Evolutionary conservation across 23 tunicate species (phyloP), one percentile per base, ranked within the genome.

Genomic region (Clavelina lepadiformis): DNA sequence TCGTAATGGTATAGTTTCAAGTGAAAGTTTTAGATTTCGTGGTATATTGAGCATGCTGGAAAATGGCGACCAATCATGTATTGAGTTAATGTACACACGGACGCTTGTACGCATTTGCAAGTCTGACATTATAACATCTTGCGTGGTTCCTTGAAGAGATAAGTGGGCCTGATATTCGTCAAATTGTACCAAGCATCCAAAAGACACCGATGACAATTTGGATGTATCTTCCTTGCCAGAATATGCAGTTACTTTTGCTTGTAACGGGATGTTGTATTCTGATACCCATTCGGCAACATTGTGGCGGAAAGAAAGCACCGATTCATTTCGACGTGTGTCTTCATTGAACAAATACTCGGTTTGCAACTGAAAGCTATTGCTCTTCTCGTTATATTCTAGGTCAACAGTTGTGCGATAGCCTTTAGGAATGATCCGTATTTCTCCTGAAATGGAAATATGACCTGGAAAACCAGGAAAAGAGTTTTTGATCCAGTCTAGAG

Each of bases 261-360:
- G 65, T 19, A 35, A 28, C 5, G 65, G 65, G 31, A 58, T 26
- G 28, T 30, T 8, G 58, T 52, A 52, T 28, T 52, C 58, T 5
- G 22, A 6, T 5, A 26, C 35, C 65, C 36, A 27, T 18, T 26
- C 6, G 28, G 6, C 35, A 27, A 23, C 35, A 27, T 58, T 36
- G 19, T 58, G 65, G 35, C 31, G 28, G 18, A 6, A 28, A 23
- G 4, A 20, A 22, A 58, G 8, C 28, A 58, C 65, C 36, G 31
- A 27, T 27, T 58, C 65, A 23, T 58, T 30, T 4, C 65, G 65
- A 7, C 65, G 35, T 5, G 65, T 58, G 37, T 58, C 65, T 27
- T 27, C 25, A 27, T 58, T 58, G 19, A 22, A 26, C 22, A 28
- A 45, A 27, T 33, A 61, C 1, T 45, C 35, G 46, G 28, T 26